Conservation (phyloP, 2,113 vertebrate species). For the Phyllopteryx taeniolatus region DNA sequence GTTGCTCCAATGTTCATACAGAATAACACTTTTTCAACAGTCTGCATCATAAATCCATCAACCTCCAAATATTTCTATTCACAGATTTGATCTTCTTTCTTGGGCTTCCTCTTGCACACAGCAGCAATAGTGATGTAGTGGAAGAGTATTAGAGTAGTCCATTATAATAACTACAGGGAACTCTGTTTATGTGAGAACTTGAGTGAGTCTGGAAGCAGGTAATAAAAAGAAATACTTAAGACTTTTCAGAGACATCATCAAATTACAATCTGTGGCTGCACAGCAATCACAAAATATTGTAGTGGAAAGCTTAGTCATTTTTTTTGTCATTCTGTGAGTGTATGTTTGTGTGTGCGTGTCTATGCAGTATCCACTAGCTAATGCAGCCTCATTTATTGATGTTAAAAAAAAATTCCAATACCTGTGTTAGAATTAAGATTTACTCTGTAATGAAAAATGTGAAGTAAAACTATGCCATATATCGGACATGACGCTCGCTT, state of each 20-base stretch:
- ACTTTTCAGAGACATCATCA: conserved; percentile 64
- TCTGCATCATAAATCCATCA: not conserved
- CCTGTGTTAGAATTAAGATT: conserved; percentile 77
- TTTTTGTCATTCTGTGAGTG: conserved; percentile 56
- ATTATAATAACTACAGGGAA: conserved; percentile 48
- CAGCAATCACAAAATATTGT: conserved; percentile 51
- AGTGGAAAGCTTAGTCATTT: conserved; percentile 61
- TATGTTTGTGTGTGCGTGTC: conserved; percentile 47
- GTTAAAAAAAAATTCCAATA: conserved; percentile 75
- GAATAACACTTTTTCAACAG: not conserved
- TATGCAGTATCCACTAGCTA: conserved; percentile 75
- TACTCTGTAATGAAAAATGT: conserved; percentile 82
- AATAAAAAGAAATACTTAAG: conserved; percentile 39
- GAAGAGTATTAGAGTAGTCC: conserved; percentile 34
- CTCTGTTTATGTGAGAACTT: conserved; percentile 23
- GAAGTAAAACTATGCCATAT: conserved; percentile 82
- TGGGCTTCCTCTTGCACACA: conserved; percentile 15
- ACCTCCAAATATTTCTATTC: not conserved
- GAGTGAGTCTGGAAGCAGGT: conserved; percentile 34
- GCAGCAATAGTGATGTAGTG: conserved; percentile 10
- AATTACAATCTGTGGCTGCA: conserved; percentile 52
- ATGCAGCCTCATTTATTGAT: conserved; percentile 76
- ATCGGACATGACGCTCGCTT: conserved; percentile 37
- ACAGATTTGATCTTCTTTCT: not conserved
- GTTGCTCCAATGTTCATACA: not conserved